Evolutionary conservation across 1,140 invertebrate genomes (phyloP).

Genomic region (Drosophila parvula): DNA sequence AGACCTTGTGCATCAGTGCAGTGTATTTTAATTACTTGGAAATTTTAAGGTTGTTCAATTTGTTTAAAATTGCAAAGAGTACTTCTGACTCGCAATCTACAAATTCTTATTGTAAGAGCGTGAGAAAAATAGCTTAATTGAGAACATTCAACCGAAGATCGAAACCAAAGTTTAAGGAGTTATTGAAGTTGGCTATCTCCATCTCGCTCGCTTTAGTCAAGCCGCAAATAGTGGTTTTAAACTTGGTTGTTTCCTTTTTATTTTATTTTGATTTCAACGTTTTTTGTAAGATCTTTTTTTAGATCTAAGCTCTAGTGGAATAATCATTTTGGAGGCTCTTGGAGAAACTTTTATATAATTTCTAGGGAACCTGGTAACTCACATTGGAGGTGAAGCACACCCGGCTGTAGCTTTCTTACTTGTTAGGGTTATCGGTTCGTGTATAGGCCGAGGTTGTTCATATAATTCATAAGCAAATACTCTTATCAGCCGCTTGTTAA

Average conservation of each 20-base stretch:
- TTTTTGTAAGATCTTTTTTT: too few species aligned
- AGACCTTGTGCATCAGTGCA: not conserved
- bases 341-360: too few species aligned
- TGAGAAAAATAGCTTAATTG: not conserved
- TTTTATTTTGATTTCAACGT: too few species aligned
- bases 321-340: not conserved
- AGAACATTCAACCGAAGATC: not conserved
- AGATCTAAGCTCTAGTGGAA: too few species aligned
- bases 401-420: not conserved
- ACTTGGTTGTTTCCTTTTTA: too few species aligned
- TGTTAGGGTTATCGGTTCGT: not conserved
- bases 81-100: not conserved
- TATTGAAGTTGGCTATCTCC: too few species aligned
- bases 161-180: too few species aligned
- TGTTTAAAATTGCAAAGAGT: not conserved
- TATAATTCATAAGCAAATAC: not conserved
- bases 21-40: not conserved
- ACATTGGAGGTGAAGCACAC: too few species aligned
- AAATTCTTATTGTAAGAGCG: not conserved
- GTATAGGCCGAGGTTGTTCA: not conserved
- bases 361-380: too few species aligned
- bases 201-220: too few species aligned
- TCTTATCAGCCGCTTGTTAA: not conserved
- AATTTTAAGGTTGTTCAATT: not conserved
- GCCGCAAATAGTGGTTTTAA: too few species aligned